Percentiles rank a stretch among this genome's conserved stretches.
Evolutionary conservation across 2,888 invertebrate genomes (phyloP).

Genomic region (Philopedon plagiatum): DNA sequence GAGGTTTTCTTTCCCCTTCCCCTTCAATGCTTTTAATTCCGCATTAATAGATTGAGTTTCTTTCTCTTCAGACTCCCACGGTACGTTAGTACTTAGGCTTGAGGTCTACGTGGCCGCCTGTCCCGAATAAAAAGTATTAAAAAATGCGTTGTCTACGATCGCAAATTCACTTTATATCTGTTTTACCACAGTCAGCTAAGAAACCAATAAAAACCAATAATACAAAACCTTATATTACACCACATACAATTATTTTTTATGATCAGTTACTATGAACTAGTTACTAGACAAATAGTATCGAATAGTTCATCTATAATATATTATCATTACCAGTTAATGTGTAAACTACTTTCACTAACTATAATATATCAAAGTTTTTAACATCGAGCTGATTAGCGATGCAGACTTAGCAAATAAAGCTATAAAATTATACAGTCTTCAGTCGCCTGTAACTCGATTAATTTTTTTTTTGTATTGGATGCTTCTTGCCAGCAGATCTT

Average conservation of each 20-base stretch:
- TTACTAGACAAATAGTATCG: background rate
- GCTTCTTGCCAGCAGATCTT: background rate
- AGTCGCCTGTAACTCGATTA: background rate
- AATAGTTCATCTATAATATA: background rate
- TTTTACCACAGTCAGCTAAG: no score
- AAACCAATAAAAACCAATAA: no score
- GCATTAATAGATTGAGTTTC: no score
- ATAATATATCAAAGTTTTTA: background rate
- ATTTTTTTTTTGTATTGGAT: background rate
- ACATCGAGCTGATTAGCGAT: background rate
- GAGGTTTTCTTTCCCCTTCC: no score
- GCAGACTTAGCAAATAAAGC: conserved; percentile 11
- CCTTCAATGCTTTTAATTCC: no score
- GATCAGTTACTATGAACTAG: background rate
- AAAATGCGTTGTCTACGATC: no score
- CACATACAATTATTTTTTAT: background rate
- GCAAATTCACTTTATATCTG: no score
- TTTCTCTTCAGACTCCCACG: no score
- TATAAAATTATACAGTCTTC: conserved; percentile 15
- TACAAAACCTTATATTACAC: background rate
- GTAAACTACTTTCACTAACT: background rate
- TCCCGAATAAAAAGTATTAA: no score
- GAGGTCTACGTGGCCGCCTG: no score
- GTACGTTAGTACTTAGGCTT: no score
- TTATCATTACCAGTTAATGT: background rate